phyloP scores from a whole-genome alignment of 2,113 vertebrate species.

The Cercocebus atys region DNA sequence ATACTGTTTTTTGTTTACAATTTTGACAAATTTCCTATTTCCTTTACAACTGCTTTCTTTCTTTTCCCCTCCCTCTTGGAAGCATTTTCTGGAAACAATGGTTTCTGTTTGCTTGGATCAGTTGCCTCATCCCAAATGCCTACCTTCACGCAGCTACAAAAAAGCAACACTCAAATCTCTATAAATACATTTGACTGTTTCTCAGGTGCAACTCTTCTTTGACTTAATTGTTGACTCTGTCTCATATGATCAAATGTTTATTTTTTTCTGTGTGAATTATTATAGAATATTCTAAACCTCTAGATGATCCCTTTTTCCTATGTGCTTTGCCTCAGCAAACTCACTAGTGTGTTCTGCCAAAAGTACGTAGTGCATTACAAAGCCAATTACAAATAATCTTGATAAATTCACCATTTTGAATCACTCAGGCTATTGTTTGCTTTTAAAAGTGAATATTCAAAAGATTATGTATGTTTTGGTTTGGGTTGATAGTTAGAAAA shows the following conservation, averaged over 20 bases:
- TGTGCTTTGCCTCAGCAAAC: neutral
- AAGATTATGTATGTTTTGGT: neutral
- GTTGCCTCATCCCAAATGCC: neutral
- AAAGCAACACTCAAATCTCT: neutral
- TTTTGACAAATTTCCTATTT: neutral
- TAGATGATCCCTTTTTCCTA: neutral
- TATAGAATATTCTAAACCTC: neutral
- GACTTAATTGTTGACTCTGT: neutral
- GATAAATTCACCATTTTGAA: neutral
- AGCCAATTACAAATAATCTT: slow-evolving; percentile 14
- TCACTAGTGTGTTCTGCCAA: neutral
- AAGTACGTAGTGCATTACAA: neutral
- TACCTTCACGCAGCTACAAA: neutral
- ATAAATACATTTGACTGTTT: neutral
- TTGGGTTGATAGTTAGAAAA: neutral
- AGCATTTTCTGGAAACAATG: neutral
- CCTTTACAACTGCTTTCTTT: neutral
- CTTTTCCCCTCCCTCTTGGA: neutral
- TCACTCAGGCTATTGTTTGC: neutral
- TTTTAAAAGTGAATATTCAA: slow-evolving; percentile 19
- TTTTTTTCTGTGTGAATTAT: slow-evolving; percentile 30
- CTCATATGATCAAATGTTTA: neutral
- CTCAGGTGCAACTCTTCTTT: neutral
- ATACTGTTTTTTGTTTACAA: neutral
- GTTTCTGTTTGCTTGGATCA: neutral